Evolutionary conservation across 2,888 invertebrate species (phyloP).

Genomic region (Latheticus oryzae): DNA sequence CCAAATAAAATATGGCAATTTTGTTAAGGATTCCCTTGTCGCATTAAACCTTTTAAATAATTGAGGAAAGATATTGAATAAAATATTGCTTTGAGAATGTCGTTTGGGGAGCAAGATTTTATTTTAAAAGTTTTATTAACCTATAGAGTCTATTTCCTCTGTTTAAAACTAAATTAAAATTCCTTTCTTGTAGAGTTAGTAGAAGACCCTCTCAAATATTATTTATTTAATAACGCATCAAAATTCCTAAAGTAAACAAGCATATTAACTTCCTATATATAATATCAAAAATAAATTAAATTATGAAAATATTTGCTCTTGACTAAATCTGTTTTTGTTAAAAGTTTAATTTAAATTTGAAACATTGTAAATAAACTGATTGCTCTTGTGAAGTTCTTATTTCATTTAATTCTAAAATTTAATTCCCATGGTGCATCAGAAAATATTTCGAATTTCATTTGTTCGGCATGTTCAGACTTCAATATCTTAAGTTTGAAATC

Average conservation of each 20-base stretch:
- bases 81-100: conserved; percentile 24
- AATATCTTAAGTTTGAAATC: conserved; percentile 3
- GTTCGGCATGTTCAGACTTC: conserved; percentile 2
- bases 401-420: conserved; percentile 22
- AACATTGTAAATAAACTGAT: conserved; percentile 19
- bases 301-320: conserved; percentile 25
- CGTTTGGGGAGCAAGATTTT: conserved; percentile 20
- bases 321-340: conserved; percentile 23
- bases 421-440: conserved; percentile 8
- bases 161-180: conserved; percentile 19
- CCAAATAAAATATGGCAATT: no score
- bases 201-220: conserved; percentile 12
- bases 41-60: conserved; percentile 25
- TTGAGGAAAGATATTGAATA: conserved; percentile 26
- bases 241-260: conserved; percentile 23
- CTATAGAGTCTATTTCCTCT: conserved; percentile 9
- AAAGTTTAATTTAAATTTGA: conserved; percentile 26
- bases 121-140: conserved; percentile 23
- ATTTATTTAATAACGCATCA: conserved; percentile 24
- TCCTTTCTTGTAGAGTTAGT: conserved; percentile 14
- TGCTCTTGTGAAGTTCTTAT: conserved; percentile 22
- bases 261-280: conserved; percentile 24
- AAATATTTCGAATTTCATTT: conserved; percentile 13
- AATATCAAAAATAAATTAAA: conserved; percentile 17
- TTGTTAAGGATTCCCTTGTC: conserved; percentile 20